Percentiles rank a stretch among this genome's conserved stretches.
These are phyloP conservation scores for Leptonema lineaticorne DNA, from an alignment of 1,140 invertebrate genomes.

Conservation along the genomic window DNA sequence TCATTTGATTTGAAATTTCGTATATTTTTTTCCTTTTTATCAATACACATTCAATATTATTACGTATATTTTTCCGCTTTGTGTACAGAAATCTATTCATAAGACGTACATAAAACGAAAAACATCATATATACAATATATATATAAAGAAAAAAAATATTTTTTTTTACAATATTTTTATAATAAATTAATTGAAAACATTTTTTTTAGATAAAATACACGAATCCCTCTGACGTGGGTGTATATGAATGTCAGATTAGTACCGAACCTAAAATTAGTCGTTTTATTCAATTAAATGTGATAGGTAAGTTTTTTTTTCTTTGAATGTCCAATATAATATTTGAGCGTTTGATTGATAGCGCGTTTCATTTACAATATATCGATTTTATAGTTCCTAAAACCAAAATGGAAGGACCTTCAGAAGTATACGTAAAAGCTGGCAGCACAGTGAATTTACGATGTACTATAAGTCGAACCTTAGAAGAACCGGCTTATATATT, in stretches of 20 bases:
- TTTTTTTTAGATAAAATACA: slow-evolving; percentile 41
- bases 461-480: slow-evolving; percentile 70
- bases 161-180: too few species aligned
- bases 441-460: slow-evolving; percentile 60
- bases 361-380: not conserved
- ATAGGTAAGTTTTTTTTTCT: slow-evolving; percentile 59
- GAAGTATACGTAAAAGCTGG: slow-evolving; percentile 69
- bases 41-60: too few species aligned
- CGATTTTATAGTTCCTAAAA: slow-evolving; percentile 65
- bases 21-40: too few species aligned
- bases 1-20: too few species aligned
- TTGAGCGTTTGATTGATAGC: not conserved
- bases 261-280: slow-evolving; percentile 69
- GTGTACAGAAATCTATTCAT: too few species aligned
- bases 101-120: too few species aligned
- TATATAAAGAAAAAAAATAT: too few species aligned
- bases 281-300: slow-evolving; percentile 66
- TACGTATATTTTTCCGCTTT: too few species aligned
- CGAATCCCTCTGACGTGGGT: slow-evolving; percentile 66
- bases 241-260: slow-evolving; percentile 75
- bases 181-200: too few species aligned
- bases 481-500: slow-evolving; percentile 75
- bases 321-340: not conserved
- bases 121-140: too few species aligned
- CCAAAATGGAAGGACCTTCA: slow-evolving; percentile 69